These are phyloP conservation scores for Phenacoccus solenopsis DNA, from an alignment of 1,140 invertebrate species.

Conservation along the genomic window DNA sequence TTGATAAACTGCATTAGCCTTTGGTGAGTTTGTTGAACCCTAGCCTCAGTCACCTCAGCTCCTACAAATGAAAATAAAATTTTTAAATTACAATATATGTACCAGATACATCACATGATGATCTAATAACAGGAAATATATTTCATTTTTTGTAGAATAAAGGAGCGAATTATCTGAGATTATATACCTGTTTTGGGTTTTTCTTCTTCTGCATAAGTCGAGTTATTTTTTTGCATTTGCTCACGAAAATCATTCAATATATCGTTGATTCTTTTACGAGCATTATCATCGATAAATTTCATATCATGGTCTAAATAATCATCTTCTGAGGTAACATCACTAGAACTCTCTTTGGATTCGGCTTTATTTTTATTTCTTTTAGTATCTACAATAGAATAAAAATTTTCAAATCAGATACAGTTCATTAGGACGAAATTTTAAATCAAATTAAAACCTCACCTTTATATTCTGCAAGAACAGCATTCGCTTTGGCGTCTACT, in stretches of 20 bases:
- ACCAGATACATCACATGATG: not conserved
- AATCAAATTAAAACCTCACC: not conserved
- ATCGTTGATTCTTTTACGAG: constrained; percentile 58
- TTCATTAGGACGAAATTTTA: not conserved
- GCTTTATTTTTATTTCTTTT: constrained; percentile 41
- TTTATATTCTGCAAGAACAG: constrained; percentile 86
- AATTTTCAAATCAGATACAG: no score
- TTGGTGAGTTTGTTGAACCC: constrained; percentile 30
- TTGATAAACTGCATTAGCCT: constrained; percentile 29
- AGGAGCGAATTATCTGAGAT: not conserved
- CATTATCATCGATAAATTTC: constrained; percentile 54
- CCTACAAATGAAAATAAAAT: constrained; percentile 12
- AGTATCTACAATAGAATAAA: constrained; percentile 35
- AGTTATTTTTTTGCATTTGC: constrained; percentile 53
- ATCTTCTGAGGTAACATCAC: constrained; percentile 38
- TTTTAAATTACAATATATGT: not conserved
- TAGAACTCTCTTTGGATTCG: constrained; percentile 46
- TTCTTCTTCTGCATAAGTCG: constrained; percentile 11
- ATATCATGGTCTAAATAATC: constrained; percentile 72
- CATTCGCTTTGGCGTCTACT: constrained; percentile 96
- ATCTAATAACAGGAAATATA: not conserved
- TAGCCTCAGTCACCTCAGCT: constrained; percentile 24
- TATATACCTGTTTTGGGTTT: constrained; percentile 24
- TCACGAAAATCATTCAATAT: constrained; percentile 69
- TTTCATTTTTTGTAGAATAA: no score